A percentile compares a stretch with the other conserved stretches of the same genome.
phyloP scores from a whole-genome alignment of 2,797 vertebrate genomes.

The Halcyon smyrnensis region DNA sequence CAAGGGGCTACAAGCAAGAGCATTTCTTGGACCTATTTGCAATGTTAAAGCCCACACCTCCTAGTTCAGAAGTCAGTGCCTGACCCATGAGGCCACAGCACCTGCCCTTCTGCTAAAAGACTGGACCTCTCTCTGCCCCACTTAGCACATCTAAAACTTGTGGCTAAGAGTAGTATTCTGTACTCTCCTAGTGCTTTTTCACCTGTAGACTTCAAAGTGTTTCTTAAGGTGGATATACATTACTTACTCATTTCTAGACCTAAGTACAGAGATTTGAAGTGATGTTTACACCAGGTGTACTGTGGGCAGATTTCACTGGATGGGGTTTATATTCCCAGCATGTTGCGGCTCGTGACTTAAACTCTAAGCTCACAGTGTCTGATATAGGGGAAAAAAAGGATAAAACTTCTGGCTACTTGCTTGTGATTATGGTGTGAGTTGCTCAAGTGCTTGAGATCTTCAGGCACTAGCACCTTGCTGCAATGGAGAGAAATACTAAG shows the following conservation, averaged over 20 bases:
- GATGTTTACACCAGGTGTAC: neutral
- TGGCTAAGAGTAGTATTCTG: neutral
- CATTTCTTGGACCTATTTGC: neutral
- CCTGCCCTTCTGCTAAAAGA: neutral
- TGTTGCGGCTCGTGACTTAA: neutral
- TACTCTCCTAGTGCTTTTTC: neutral
- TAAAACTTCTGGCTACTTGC: neutral
- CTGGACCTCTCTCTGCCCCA: neutral
- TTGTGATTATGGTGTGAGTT: neutral
- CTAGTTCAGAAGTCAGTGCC: neutral
- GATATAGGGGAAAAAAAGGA: rapidly evolving
- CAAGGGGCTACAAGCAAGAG: neutral
- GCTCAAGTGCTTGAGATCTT: neutral
- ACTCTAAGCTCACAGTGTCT: neutral
- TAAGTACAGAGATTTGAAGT: neutral
- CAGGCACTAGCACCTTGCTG: neutral
- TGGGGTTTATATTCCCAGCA: neutral
- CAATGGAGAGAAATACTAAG: neutral
- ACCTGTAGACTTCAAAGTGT: neutral
- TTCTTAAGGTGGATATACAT: neutral
- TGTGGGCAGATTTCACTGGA: neutral
- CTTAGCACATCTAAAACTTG: neutral
- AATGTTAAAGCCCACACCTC: neutral
- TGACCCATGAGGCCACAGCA: neutral
- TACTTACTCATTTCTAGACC: neutral